Base-by-base conservation (phyloP, 2,888 invertebrate species). In the Cyclophora albipunctata region DNA sequence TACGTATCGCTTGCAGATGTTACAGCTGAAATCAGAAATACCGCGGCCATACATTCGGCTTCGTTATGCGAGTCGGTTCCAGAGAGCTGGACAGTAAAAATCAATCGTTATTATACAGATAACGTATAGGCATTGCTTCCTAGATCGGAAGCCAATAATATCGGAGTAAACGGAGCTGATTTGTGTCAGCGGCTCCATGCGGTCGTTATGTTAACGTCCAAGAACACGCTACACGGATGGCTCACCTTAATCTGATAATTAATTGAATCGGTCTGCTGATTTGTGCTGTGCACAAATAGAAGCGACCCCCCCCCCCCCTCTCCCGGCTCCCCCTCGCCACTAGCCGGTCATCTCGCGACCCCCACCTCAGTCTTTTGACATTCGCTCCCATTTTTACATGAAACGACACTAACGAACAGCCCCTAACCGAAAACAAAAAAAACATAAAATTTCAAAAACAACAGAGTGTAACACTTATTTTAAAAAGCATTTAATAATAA, bases 181-280 rank as follows among this genome's bases (percentile, higher is more conserved):
- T 69, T 63, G 66, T 53, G 60, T 52, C 64, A 67, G 60, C 63
- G 71, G 71, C 64, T 76, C 71, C 69, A 67, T 66, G 66, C 66
- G 70, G 72, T 72, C 73, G 70, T 67, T 70, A 66, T 65, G 69
- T 58, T 61, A 69, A 75, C 73, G 66, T 73, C 72, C 81, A 83
- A 82, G 79, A 83, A 73, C 78, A 74, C 71, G 71, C 64, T 66
- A 66, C 73, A 75, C 67, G 77, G 76, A 80, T 83, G 72, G 81
- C 83, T 84, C 87, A 86, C 87, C 83, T 88, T 87, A 88, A 89
- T 88, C 85, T 83, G 75, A 86, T 88, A 86, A 89, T 89, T 88
- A 88, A 89, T 89, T 84, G 84, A 85, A 81, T 80, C 75, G 77
- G 84, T 82, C 82, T 78, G 78, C 73, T 87, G 88, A 88, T 89